Evolutionary conservation across 2,113 vertebrate genomes (phyloP).

Genomic region (Merops nubicus): DNA sequence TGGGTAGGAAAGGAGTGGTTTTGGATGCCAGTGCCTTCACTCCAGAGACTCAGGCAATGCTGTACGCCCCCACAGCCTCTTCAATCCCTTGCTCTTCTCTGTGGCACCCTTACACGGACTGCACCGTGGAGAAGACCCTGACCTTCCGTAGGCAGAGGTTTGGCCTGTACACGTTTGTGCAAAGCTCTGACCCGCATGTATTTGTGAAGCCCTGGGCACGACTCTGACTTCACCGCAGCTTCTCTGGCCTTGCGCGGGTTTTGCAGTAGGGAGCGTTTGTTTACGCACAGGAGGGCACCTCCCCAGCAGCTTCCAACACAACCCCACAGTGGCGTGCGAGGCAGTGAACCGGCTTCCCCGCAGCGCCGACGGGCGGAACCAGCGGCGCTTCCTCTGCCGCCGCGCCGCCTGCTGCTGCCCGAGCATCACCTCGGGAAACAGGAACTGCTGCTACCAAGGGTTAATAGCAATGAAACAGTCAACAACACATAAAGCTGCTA

Average conservation of each 20-base stretch:
- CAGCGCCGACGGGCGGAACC: too few relatives aligned
- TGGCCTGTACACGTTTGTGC: not conserved
- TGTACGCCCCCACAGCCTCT: fast-evolving
- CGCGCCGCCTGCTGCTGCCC: not conserved
- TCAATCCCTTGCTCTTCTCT: not conserved
- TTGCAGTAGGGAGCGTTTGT: fast-evolving
- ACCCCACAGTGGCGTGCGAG: fast-evolving
- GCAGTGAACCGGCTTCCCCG: too few relatives aligned
- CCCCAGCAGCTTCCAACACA: not conserved
- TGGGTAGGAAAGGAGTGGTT: not conserved
- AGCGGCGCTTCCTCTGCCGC: too few relatives aligned
- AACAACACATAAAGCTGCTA: not conserved
- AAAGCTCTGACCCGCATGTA: not conserved
- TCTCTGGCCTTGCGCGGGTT: not conserved
- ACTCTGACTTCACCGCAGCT: not conserved
- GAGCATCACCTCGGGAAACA: not conserved
- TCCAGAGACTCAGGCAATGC: not conserved
- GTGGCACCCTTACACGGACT: not conserved
- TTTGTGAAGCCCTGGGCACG: fast-evolving
- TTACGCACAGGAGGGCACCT: not conserved
- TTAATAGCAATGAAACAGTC: not conserved
- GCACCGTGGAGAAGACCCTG: not conserved
- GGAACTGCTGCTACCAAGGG: not conserved
- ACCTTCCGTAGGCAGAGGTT: fast-evolving
- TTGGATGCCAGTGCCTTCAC: not conserved